Evolutionary conservation across 2,888 invertebrate species (phyloP).

Genomic region (Scaptodrosophila latifasciaeformis): DNA sequence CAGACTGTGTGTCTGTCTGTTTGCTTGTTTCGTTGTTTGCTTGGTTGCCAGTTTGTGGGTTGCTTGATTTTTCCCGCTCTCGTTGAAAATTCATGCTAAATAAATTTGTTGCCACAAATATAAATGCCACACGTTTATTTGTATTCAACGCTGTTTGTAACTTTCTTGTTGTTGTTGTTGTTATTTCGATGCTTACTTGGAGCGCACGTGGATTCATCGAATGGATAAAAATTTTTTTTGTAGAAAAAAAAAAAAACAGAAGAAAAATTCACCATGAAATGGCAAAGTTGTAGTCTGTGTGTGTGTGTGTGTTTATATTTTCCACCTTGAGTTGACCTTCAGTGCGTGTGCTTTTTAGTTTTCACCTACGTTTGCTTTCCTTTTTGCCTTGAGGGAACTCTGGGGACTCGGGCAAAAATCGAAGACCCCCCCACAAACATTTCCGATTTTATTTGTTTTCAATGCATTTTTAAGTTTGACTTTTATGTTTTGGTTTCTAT

Average conservation of each 20-base stretch:
- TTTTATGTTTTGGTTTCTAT: slow-evolving; percentile 9
- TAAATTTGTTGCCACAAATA: slow-evolving; percentile 62
- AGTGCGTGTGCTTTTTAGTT: slow-evolving; percentile 28
- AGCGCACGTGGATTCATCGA: background rate
- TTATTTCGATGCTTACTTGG: too few species aligned
- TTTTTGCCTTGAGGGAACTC: too few species aligned
- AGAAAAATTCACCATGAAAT: slow-evolving; percentile 11
- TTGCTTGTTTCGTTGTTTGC: slow-evolving; percentile 4
- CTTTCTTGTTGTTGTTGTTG: background rate
- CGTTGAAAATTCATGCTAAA: slow-evolving; percentile 49
- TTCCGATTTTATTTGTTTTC: slow-evolving; percentile 46
- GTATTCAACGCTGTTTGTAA: slow-evolving; percentile 15
- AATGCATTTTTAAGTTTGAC: slow-evolving; percentile 57
- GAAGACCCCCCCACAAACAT: too few species aligned
- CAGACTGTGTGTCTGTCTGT: background rate
- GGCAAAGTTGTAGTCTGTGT: slow-evolving; percentile 10
- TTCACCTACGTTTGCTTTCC: too few species aligned
- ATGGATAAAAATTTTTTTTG: background rate
- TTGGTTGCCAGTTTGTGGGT: background rate
- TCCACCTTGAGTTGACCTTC: slow-evolving; percentile 57
- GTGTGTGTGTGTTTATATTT: background rate
- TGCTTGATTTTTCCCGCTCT: background rate
- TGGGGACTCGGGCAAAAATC: too few species aligned
- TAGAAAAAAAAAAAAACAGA: background rate
- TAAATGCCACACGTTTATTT: slow-evolving; percentile 67